Percentiles rank a stretch among this genome's conserved stretches.
Evolutionary conservation across 2,797 vertebrate genomes (phyloP).

Genomic region (Brachyalestes nurse): DNA sequence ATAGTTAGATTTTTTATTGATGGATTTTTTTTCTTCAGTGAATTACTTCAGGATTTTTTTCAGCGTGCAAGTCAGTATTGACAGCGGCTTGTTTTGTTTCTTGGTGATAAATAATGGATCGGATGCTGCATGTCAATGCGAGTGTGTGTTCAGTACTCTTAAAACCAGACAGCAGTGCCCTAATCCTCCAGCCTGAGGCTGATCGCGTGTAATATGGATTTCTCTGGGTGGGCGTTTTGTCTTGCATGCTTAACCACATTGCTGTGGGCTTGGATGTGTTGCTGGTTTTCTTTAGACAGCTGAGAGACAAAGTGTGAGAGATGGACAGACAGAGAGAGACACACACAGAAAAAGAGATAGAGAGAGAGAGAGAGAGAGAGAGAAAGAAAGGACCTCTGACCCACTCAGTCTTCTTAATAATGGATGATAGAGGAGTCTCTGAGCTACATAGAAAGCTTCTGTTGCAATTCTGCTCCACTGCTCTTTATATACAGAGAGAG

Average conservation of each 20-base stretch:
- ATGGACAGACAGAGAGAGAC: neutral
- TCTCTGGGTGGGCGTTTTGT: constrained; percentile 6
- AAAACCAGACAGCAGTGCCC: neutral
- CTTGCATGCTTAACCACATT: neutral
- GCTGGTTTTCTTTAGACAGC: neutral
- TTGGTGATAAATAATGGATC: constrained; percentile 3
- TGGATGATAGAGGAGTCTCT: neutral
- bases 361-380: neutral
- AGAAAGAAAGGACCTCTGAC: neutral
- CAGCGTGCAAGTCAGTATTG: neutral
- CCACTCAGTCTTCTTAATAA: neutral
- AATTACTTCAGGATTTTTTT: too few species aligned
- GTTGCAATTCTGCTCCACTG: neutral
- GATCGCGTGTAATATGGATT: neutral
- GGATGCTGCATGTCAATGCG: neutral
- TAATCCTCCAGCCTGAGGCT: neutral
- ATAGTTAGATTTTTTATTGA: too few species aligned
- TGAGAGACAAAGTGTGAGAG: neutral
- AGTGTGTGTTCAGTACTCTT: constrained; percentile 8
- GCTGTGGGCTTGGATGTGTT: neutral
- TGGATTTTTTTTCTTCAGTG: too few species aligned
- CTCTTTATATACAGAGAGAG: neutral
- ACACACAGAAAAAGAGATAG: neutral
- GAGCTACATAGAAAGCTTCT: neutral
- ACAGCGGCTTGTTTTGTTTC: neutral